These are phyloP conservation scores for Aramus guarauna DNA, from an alignment of 2,113 vertebrate genomes.

Conservation along the genomic window DNA sequence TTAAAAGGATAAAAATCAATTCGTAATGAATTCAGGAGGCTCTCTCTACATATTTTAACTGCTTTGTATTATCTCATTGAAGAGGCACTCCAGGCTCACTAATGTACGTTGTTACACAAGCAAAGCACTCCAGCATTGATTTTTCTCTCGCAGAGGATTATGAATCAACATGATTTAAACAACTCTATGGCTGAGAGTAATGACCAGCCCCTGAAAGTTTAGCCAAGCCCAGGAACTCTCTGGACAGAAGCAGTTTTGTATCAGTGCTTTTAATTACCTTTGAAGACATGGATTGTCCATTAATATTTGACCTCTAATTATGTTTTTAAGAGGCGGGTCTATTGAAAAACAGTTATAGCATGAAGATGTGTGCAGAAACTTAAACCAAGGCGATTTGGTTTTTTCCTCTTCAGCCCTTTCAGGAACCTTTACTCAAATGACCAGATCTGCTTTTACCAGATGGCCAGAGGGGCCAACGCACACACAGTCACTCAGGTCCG, in stretches of 20 bases:
- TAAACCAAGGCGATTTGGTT: neutral
- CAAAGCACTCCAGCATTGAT: slow-evolving; percentile 31
- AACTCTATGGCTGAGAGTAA: neutral
- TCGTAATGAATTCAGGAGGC: neutral
- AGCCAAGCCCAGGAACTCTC: neutral
- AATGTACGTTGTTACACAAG: neutral
- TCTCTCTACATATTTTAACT: neutral
- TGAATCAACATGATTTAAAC: neutral
- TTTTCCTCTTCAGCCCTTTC: neutral
- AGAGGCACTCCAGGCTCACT: slow-evolving; percentile 10
- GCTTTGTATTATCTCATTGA: neutral
- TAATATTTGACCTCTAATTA: slow-evolving; percentile 36
- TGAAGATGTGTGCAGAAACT: neutral
- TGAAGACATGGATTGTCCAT: neutral
- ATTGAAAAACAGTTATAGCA: neutral
- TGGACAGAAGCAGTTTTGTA: neutral
- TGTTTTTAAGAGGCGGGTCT: slow-evolving; percentile 4
- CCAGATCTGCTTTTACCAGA: neutral
- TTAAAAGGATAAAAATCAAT: neutral
- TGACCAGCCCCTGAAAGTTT: neutral
- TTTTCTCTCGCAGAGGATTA: slow-evolving; percentile 17
- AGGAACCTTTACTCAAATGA: neutral
- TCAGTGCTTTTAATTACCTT: slow-evolving; percentile 6
- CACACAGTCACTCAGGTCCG: neutral
- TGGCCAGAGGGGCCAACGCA: rapidly evolving